Conservation (phyloP, 2,113 vertebrate genomes). For the Crocuta crocuta region DNA sequence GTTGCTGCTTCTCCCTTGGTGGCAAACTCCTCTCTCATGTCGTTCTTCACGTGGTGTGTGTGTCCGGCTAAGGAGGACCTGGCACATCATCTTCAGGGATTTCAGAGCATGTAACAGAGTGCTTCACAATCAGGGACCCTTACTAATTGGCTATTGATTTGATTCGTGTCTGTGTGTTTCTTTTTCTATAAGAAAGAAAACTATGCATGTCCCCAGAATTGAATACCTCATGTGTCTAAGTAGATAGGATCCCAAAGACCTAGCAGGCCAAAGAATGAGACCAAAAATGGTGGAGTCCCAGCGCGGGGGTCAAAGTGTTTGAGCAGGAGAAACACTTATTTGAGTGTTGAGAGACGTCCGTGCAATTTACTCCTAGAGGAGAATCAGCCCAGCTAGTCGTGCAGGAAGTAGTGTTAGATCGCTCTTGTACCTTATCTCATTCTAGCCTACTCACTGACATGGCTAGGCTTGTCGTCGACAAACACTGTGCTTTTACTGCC, state of each 20-base stretch:
- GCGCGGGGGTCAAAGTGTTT: neutral
- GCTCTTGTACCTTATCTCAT: neutral
- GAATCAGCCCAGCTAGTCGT: neutral
- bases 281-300: neutral
- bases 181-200: neutral
- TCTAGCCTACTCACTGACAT: neutral
- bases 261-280: neutral
- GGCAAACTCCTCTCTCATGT: neutral
- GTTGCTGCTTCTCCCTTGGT: neutral
- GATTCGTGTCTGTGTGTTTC: neutral
- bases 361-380: neutral
- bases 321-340: neutral
- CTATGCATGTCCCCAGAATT: neutral
- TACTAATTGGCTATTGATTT: neutral
- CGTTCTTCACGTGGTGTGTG: neutral
- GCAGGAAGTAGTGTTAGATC: neutral
- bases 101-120: neutral
- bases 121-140: neutral
- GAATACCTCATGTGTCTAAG: neutral
- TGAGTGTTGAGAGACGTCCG: neutral
- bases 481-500: constrained; percentile 16
- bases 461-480: neutral
- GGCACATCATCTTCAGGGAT: neutral
- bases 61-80: neutral
- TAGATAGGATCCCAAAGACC: neutral